Evolutionary conservation across 2,113 vertebrate species (phyloP), one percentile per base, ranked within the genome.

Genomic region (Opisthocomus hoazin): DNA sequence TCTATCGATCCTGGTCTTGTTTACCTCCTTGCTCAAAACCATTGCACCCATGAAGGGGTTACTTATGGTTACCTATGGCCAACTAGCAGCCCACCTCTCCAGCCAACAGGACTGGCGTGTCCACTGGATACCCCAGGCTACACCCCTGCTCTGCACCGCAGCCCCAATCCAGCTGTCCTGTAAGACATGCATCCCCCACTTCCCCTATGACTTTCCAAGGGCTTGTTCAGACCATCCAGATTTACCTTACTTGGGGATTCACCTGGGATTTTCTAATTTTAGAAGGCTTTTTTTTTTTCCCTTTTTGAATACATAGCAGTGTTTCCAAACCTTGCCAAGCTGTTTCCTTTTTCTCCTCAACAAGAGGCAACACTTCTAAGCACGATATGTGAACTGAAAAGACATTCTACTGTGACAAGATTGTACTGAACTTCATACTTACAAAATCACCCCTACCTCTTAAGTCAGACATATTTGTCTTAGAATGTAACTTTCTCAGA

Each of bases 121-220:
- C 36, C 34, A 11, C 24, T 57, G 41, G 29, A 23, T 12, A 5
- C 18, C 20, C 1, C 0, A 11, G 37, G 15, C 23, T 66, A 22
- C 5, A 1, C 9, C 27, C 12, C 1, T 16, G 7, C 50, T 9
- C 79, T 51, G 23, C 22, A 24, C 11, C 2, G 0, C 1, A 2
- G 8, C 32, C 37, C n/a, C 5, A 21, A 2, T 21, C n/a, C 50
- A 69, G 27, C 13, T 69, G 34, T 34, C 39, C 50, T 12, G 4
- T 9, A 37, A 46, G 13, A 34, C 14, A 51, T 11, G 10, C 23
- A 6, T 6, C 13, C 10, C 10, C 6, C 4, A 0, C 24, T 24
- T 45, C 5, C 30, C 46, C n/a, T 34, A 0, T 1, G 6, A 15
- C 12, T 45, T 22, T 15, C 45, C 45, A 65, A 53, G 6, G 30